Evolutionary conservation across 35 echinoderm and acorn worm species (phyloP), one percentile per base, ranked within the genome.

Genomic region (Eucidaris tribuloides): DNA sequence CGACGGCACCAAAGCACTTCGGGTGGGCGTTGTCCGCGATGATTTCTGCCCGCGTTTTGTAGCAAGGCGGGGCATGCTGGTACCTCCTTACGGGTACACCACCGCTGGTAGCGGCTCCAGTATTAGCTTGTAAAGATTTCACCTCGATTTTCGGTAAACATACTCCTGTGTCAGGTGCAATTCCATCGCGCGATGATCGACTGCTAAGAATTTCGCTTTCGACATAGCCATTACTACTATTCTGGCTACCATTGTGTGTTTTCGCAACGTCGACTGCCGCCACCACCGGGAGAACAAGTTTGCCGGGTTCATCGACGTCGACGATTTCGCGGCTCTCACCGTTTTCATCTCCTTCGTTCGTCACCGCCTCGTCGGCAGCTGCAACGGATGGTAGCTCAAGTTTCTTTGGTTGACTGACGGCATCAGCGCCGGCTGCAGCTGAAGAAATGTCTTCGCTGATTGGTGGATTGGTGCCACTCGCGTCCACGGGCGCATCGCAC

Each of bases 21-120:
- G 68, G 68, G 37, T 74, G 68, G 4, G 68, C 68, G 23, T 74
- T 74, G n/a, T 74, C 68, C n/a, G 68, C 68, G 41, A 41, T 74
- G 34, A 74, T 74, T 38, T 38, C 68, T 22, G 28, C 37, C 14
- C 68, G 68, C 17, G 68, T 22, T 41, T 74, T 74, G 35, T 74
- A 22, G 37, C 35, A 74, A 33, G 13, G 68, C 15, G 24, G 34
- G 1, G 37, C 14, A 9, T 7, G 18, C 1, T 33, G 14, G 48
- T 52, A n/a, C n/a, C n/a, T 52, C 48, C 48, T 9, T 15, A 34
- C 30, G 13, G 30, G 28, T 34, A 15, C 25, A 5, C 19, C 61
- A 15, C 61, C 61, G 5, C 37, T 64, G 28, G 28, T 32, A 32
- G 61, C 37, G 24, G 61, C 28, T n/a, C 30, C 28, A 17, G 7